Conservation (phyloP, 1,140 invertebrate species). For the Leptestheria dahalacensis region DNA sequence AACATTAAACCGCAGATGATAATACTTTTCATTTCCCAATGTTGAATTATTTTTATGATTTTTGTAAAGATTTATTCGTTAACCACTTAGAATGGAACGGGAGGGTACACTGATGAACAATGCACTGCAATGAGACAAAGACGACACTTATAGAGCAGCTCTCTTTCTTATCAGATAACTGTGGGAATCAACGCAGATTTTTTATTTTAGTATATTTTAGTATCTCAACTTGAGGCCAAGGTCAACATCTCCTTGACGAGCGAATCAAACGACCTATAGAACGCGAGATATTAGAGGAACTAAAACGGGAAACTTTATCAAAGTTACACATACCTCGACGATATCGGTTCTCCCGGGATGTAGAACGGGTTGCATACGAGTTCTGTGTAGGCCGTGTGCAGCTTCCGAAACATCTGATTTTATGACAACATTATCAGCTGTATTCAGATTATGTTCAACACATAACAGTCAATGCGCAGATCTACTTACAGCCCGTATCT, state of each 20-base stretch:
- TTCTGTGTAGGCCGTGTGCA: conserved; percentile 81
- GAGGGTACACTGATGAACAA: too few species aligned
- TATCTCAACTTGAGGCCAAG: background rate
- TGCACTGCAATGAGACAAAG: too few species aligned
- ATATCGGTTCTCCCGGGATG: conserved; percentile 65
- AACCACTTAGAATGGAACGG: too few species aligned
- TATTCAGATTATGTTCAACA: too few species aligned
- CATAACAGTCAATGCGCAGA: conserved; percentile 4
- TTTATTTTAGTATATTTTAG: background rate
- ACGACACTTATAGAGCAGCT: too few species aligned
- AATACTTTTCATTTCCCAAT: background rate
- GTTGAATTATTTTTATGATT: background rate
- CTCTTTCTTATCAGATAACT: background rate
- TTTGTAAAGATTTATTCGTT: background rate
- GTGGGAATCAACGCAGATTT: background rate
- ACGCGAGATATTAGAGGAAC: too few species aligned
- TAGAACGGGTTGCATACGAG: conserved; percentile 91
- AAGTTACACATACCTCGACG: conserved; percentile 47
- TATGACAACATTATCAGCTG: too few species aligned
- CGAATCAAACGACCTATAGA: background rate
- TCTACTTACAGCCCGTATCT: conserved; percentile 67
- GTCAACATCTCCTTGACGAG: conserved; percentile 1
- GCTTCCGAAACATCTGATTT: conserved; percentile 74
- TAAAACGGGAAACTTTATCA: too few species aligned
- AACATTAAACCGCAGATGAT: background rate